Conservation (phyloP, 2,113 vertebrate species). For the Hypocryptadius cinnamomeus region DNA sequence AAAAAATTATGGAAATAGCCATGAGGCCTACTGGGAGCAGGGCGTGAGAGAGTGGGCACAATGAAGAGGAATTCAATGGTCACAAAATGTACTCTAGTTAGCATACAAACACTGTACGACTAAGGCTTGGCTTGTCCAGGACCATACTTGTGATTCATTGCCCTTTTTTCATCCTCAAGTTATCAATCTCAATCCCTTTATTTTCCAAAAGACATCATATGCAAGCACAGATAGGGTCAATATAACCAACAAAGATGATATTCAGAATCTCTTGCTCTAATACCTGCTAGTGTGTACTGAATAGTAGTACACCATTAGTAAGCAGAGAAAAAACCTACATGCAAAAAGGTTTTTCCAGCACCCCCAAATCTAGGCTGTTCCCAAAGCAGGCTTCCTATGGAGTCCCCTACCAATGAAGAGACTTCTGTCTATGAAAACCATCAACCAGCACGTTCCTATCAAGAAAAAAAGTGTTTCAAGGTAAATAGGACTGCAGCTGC, state of each 20-base stretch:
- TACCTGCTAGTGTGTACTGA: not conserved
- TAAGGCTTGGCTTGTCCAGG: not conserved
- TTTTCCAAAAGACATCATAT: not conserved
- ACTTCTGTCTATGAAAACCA: not conserved
- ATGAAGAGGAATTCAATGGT: not conserved
- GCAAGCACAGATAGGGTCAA: not conserved
- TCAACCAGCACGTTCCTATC: not conserved
- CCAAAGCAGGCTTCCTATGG: not conserved
- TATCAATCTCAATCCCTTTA: not conserved
- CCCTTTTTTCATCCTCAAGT: not conserved
- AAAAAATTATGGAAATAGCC: not conserved
- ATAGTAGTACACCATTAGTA: not conserved
- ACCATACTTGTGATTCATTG: not conserved
- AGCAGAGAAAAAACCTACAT: not conserved
- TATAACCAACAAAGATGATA: not conserved
- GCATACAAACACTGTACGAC: not conserved
- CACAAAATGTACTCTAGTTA: not conserved
- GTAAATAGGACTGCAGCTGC: not conserved
- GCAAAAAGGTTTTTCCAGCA: not conserved
- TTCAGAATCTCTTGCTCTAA: not conserved
- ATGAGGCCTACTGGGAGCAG: not conserved
- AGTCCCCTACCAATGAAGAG: not conserved
- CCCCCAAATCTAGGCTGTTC: not conserved
- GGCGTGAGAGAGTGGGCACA: fast-evolving
- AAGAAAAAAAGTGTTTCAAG: not conserved